phyloP scores from a whole-genome alignment of 1,140 invertebrate genomes.

The Cepaea nemoralis region DNA sequence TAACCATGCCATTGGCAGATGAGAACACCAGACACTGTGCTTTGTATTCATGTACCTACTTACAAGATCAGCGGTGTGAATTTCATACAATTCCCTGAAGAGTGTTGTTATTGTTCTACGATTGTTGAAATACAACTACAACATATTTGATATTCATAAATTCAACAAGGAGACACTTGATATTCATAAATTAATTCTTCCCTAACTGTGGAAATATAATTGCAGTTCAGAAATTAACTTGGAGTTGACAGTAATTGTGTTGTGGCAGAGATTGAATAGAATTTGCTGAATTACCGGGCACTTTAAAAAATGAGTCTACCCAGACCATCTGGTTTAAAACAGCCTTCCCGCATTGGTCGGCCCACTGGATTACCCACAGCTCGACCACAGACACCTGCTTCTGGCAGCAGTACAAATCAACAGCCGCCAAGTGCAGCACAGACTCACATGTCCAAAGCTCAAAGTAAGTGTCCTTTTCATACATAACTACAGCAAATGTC shows the following conservation, averaged over 20 bases:
- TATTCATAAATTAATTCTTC: too few relatives aligned
- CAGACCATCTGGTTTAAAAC: conserved; percentile 63
- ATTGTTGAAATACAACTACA: too few relatives aligned
- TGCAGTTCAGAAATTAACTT: background rate
- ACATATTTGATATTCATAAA: too few relatives aligned
- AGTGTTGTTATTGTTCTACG: too few relatives aligned
- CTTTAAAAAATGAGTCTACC: conserved; percentile 59
- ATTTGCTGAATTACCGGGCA: background rate
- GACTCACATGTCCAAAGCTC: conserved; percentile 49
- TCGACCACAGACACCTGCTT: conserved; percentile 49
- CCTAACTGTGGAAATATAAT: too few relatives aligned
- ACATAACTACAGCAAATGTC: too few relatives aligned
- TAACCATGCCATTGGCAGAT: background rate
- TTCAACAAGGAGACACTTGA: too few relatives aligned
- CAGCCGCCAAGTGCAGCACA: conserved; percentile 41
- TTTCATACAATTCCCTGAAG: too few relatives aligned
- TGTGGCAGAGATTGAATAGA: background rate
- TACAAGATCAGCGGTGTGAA: too few relatives aligned
- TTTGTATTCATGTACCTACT: too few relatives aligned
- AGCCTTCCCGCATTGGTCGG: conserved; percentile 59
- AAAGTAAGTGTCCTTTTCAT: conserved; percentile 56
- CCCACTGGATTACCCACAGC: conserved; percentile 45
- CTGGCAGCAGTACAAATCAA: conserved; percentile 29
- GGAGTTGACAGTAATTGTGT: background rate
- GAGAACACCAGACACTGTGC: too few relatives aligned